These are phyloP conservation scores for Papilio gigon DNA, from an alignment of 2,888 invertebrate genomes.

Conservation along the genomic window DNA sequence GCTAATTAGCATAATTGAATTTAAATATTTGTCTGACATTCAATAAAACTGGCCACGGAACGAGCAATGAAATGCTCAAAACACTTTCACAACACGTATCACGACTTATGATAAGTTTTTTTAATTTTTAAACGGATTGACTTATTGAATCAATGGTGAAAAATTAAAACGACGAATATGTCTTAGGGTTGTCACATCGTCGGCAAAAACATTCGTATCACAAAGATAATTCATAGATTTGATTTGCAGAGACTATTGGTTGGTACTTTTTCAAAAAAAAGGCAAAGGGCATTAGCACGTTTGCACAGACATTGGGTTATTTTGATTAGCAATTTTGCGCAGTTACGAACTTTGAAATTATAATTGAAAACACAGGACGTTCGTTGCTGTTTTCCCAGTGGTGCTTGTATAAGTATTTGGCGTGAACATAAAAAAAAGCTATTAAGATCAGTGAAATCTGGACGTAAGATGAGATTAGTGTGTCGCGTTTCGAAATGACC, in stretches of 20 bases:
- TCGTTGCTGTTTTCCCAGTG: not conserved
- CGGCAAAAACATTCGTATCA: not conserved
- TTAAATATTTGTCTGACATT: slow-evolving; percentile 22
- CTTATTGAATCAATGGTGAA: not conserved
- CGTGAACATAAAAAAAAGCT: slow-evolving; percentile 33
- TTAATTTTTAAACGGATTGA: slow-evolving; percentile 4
- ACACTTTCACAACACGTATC: slow-evolving; percentile 25
- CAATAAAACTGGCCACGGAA: slow-evolving; percentile 23
- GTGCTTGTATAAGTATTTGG: slow-evolving; percentile 4
- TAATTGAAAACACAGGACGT: not conserved
- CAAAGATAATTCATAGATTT: not conserved
- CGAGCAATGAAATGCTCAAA: slow-evolving; percentile 29
- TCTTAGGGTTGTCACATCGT: not conserved
- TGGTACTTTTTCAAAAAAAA: too few species aligned
- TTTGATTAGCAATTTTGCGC: not conserved
- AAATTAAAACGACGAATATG: not conserved
- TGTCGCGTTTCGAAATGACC: slow-evolving; percentile 47
- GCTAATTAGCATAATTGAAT: slow-evolving; percentile 36
- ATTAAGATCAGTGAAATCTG: slow-evolving; percentile 33
- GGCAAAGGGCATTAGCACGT: too few species aligned
- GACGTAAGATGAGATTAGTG: slow-evolving; percentile 33
- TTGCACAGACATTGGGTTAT: too few species aligned
- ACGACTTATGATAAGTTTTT: slow-evolving; percentile 12
- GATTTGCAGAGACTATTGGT: too few species aligned
- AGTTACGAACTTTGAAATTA: not conserved